phyloP scores from a whole-genome alignment of 2,797 vertebrate species.

The Sebastiscus albofasciatus region DNA sequence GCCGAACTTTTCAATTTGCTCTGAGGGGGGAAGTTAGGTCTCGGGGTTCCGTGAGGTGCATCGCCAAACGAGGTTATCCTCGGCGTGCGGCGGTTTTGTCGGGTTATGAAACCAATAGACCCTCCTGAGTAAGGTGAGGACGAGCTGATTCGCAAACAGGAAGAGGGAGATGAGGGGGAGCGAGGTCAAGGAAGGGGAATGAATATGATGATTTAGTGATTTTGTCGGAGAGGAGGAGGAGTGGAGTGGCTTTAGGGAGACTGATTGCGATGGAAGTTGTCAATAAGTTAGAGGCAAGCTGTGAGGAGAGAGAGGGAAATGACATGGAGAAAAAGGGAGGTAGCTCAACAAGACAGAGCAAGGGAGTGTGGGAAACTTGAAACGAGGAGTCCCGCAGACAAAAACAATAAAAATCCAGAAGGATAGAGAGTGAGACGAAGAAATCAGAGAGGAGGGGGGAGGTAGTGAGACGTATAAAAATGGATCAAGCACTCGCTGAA shows the following conservation, averaged over 20 bases:
- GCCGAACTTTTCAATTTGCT: slow-evolving; percentile 48
- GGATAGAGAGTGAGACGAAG: slow-evolving; percentile 1
- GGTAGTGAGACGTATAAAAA: slow-evolving; percentile 66
- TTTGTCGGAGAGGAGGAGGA: not conserved
- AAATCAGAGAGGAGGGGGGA: slow-evolving; percentile 10
- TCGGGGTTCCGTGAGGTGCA: slow-evolving; percentile 31
- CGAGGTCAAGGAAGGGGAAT: slow-evolving; percentile 36
- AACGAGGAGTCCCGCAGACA: slow-evolving; percentile 24
- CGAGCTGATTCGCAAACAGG: slow-evolving; percentile 10
- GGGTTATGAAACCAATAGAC: slow-evolving; percentile 36
- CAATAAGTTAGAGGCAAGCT: slow-evolving; percentile 41
- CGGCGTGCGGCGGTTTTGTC: not conserved
- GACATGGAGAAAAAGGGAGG: slow-evolving; percentile 7
- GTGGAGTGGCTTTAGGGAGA: slow-evolving; percentile 42
- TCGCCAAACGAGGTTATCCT: slow-evolving; percentile 22
- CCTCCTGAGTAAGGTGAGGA: slow-evolving; percentile 21
- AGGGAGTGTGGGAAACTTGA: slow-evolving; percentile 21
- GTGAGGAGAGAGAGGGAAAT: slow-evolving; percentile 1
- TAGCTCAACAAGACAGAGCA: slow-evolving; percentile 1
- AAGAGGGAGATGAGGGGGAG: not conserved
- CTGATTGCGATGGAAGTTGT: slow-evolving; percentile 32
- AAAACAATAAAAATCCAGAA: slow-evolving; percentile 30
- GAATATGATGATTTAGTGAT: slow-evolving; percentile 50
- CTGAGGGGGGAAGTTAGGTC: slow-evolving; percentile 21
- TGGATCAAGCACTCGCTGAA: slow-evolving; percentile 59